Evolutionary conservation across 2,888 invertebrate genomes (phyloP), one percentile per base, ranked within the genome.

Genomic region (Aphodius sticticus): DNA sequence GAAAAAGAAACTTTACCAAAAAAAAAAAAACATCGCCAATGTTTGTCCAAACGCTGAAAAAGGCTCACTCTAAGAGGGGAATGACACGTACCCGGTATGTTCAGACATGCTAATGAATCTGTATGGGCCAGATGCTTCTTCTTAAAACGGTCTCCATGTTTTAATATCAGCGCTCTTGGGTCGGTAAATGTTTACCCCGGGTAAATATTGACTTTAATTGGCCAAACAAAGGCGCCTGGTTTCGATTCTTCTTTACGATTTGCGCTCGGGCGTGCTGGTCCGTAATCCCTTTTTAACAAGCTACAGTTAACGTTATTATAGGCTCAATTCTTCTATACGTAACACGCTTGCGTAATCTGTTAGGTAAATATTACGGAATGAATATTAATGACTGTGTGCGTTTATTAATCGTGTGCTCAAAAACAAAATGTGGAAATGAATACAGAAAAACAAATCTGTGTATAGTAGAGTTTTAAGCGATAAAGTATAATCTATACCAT

Each of bases 221-320:
- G 53, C 12, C 53, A 53, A 53, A 53, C 53, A 53, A 53, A 53
- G 53, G 53, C 53, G 53, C 53, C 53, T 5, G 53, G 53, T 53
- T 53, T 53, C 53, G 53, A 53, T 53, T 76, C 76, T 74, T 74
- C 26, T 38, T 26, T 26, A 3, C 26, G 26, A 26, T 26, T 26
- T 26, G 26, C 26, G 26, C 26, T 3, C 26, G 26, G 26, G 26
- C 26, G 26, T 15, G 69, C 53, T 9, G 74, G 5, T 37, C 35
- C 76, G 9, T 76, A 76, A 76, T 76, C 76, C 76, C 53, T 76
- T 76, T 76, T 76, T 76, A 76, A 76, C 76, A 38, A 76, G 76
- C 36, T 76, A 53, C 53, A 9, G 53, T 12, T 53, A 53, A 53
- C 53, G 53, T 53, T 12, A 53, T 53, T 53, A 53, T 53, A 53